Evolutionary conservation across 1,140 invertebrate species (phyloP).

Genomic region (Drosophila bocki): DNA sequence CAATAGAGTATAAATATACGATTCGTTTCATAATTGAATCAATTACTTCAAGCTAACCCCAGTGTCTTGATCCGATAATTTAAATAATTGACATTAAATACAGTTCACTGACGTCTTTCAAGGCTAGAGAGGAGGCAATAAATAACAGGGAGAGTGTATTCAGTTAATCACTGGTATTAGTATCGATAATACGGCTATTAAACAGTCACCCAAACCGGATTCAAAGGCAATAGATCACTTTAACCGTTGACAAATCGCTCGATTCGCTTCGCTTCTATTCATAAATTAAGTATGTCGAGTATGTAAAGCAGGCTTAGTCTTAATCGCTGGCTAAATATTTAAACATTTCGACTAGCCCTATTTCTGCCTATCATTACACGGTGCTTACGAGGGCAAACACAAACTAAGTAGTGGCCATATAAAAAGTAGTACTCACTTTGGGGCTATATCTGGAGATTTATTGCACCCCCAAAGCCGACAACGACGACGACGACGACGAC

Average conservation of each 20-base stretch:
- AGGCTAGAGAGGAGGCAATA: not conserved
- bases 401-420: slow-evolving; percentile 40
- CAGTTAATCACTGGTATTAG: slow-evolving; percentile 11
- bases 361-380: slow-evolving; percentile 5
- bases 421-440: slow-evolving; percentile 21
- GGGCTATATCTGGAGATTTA: slow-evolving; percentile 66
- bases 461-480: slow-evolving; percentile 33
- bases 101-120: slow-evolving; percentile 21
- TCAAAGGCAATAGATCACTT: slow-evolving; percentile 3
- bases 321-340: slow-evolving; percentile 13
- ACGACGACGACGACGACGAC: slow-evolving; percentile 1
- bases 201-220: slow-evolving; percentile 7
- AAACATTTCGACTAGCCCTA: not conserved
- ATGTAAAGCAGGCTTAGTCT: not conserved
- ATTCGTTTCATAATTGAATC: slow-evolving; percentile 23
- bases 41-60: slow-evolving; percentile 13
- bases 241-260: slow-evolving; percentile 1
- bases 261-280: not conserved
- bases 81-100: slow-evolving; percentile 32
- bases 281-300: not conserved
- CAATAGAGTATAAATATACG: slow-evolving; percentile 5
- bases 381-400: slow-evolving; percentile 31
- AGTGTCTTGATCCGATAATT: slow-evolving; percentile 16
- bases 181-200: not conserved
- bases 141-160: not conserved